Percentiles rank a stretch among this genome's conserved stretches.
Conservation (phyloP, 2,797 vertebrate genomes). For the Acipenser oxyrinchus region DNA sequence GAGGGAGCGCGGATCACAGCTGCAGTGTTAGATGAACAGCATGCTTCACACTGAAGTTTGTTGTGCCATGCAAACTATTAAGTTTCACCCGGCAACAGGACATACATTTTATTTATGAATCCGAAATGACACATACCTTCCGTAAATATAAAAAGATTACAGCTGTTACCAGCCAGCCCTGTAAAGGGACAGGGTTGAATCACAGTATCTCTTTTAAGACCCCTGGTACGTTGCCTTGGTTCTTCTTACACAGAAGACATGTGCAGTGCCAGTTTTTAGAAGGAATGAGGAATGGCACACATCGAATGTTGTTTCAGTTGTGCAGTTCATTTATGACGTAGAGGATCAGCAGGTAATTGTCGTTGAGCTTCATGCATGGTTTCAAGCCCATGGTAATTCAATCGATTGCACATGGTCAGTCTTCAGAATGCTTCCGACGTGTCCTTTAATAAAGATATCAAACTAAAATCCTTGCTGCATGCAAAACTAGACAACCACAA, state of each 20-base stretch:
- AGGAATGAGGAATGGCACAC: too few relatives aligned
- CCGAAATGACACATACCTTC: neutral
- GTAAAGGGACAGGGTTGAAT: neutral
- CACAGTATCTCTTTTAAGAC: neutral
- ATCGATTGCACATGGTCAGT: constrained; percentile 2
- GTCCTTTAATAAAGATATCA: neutral
- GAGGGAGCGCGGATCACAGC: neutral
- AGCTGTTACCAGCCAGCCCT: constrained; percentile 7
- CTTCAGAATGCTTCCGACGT: neutral
- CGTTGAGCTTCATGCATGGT: neutral
- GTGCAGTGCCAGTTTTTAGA: too few relatives aligned
- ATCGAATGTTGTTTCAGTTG: neutral
- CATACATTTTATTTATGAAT: constrained; percentile 4
- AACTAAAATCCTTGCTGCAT: neutral
- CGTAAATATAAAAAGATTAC: neutral
- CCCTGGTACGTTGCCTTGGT: neutral
- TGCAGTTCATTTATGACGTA: neutral
- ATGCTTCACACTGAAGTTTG: neutral
- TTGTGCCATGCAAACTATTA: neutral
- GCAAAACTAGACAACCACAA: neutral
- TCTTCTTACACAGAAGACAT: neutral
- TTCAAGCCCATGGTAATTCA: constrained; percentile 4
- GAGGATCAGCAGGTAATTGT: neutral
- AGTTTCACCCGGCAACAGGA: constrained; percentile 5
- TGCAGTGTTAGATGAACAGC: neutral